Evolutionary conservation across 2,113 vertebrate species (phyloP).

Genomic region (Pycnonotus jocosus): DNA sequence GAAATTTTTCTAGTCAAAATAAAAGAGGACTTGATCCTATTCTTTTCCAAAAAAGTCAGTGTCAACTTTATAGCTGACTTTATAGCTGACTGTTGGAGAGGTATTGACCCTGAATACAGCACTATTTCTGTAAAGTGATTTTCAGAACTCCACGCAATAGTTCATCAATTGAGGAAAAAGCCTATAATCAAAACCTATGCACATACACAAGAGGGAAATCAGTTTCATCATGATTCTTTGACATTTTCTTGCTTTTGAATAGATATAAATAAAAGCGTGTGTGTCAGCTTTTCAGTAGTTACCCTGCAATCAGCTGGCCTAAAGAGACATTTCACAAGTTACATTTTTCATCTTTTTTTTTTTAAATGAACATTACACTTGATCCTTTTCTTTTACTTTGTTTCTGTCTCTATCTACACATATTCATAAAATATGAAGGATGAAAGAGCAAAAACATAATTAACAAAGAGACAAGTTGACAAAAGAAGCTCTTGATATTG

Average conservation of each 20-base stretch:
- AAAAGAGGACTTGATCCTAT: neutral
- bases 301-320: constrained; percentile 59
- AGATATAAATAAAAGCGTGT: constrained; percentile 48
- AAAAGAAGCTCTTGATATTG: neutral
- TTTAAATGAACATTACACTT: neutral
- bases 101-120: neutral
- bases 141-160: constrained; percentile 6
- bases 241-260: constrained; percentile 41
- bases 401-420: neutral
- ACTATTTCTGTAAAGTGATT: constrained; percentile 35
- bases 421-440: neutral
- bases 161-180: constrained; percentile 35
- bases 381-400: neutral
- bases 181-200: constrained; percentile 57
- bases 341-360: neutral
- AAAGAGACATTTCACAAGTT: constrained; percentile 54
- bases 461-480: neutral
- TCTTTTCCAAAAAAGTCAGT: neutral
- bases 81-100: neutral
- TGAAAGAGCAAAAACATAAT: neutral
- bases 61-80: neutral
- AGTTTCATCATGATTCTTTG: constrained; percentile 49
- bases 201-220: constrained; percentile 47
- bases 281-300: constrained; percentile 43
- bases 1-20: neutral